These are phyloP conservation scores for Syngnathus rostellatus DNA, from an alignment of 2,797 vertebrate species.

Conservation along the genomic window DNA sequence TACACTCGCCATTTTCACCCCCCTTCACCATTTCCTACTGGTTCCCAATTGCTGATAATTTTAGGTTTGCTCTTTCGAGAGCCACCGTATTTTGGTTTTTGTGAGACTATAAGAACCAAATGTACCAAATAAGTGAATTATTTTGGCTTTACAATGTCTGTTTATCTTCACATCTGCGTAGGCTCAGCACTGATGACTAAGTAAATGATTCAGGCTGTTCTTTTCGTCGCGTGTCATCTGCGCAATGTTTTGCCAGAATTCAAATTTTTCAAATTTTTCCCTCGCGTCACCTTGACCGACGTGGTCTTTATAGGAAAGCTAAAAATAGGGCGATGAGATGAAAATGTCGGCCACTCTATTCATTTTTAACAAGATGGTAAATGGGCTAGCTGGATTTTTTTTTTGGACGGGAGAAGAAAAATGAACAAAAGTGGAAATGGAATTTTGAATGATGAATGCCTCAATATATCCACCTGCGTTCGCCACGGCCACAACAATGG, in stretches of 20 bases:
- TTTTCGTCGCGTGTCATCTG: slow-evolving; percentile 10
- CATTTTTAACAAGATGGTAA: slow-evolving; percentile 36
- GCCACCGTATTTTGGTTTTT: too few relatives aligned
- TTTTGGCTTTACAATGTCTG: slow-evolving; percentile 7
- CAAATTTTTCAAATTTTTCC: not conserved
- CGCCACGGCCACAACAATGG: slow-evolving; percentile 17
- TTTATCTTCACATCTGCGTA: slow-evolving; percentile 35
- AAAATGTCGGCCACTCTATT: slow-evolving; percentile 28
- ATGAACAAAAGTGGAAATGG: slow-evolving; percentile 9
- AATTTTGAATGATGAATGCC: slow-evolving; percentile 29
- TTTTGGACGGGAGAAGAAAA: slow-evolving; percentile 19
- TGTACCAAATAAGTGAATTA: too few relatives aligned
- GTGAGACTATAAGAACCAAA: too few relatives aligned
- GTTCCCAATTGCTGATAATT: not conserved
- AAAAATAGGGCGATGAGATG: slow-evolving; percentile 39
- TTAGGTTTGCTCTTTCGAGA: not conserved
- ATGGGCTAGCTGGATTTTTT: slow-evolving; percentile 23
- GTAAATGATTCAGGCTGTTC: slow-evolving; percentile 31
- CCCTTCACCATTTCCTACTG: not conserved
- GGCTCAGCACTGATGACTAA: slow-evolving; percentile 19
- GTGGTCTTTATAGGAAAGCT: slow-evolving; percentile 27
- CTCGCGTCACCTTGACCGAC: not conserved
- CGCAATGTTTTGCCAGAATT: not conserved
- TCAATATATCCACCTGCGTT: slow-evolving; percentile 33
- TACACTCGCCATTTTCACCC: slow-evolving; percentile 26